Conservation (phyloP, 2,888 invertebrate genomes). For the Torymus aiolomorphi region DNA sequence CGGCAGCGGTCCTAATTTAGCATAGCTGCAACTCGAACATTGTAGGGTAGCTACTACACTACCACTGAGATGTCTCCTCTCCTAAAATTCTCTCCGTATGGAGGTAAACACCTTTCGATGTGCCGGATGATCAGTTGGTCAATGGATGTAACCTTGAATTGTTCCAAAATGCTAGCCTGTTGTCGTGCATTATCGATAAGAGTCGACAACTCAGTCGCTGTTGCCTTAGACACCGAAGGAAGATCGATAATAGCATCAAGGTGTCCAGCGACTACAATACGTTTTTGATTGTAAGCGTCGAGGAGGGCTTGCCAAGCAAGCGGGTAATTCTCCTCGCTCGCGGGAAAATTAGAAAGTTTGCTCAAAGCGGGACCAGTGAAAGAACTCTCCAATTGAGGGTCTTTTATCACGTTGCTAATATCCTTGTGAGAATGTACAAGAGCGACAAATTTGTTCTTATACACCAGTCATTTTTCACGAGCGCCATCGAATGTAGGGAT, state of each 20-base stretch:
- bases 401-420: conserved; percentile 2
- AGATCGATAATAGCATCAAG: conserved; percentile 5
- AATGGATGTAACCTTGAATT: too few species aligned
- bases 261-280: not conserved
- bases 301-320: not conserved
- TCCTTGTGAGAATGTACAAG: conserved; percentile 1
- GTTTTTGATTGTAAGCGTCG: conserved; percentile 2
- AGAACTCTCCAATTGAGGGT: not conserved
- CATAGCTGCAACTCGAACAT: too few species aligned
- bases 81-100: too few species aligned
- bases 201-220: not conserved
- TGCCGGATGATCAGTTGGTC: too few species aligned
- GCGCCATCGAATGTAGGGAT: too few species aligned
- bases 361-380: not conserved
- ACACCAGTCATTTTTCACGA: not conserved
- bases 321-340: conserved; percentile 8
- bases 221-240: not conserved
- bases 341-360: not conserved
- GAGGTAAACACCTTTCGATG: too few species aligned
- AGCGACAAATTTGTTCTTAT: conserved; percentile 1
- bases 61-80: too few species aligned
- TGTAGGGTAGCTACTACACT: too few species aligned
- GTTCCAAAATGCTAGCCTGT: too few species aligned
- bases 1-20: too few species aligned
- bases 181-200: too few species aligned